Percentiles rank a stretch among this genome's conserved stretches.
Evolutionary conservation across 2,888 invertebrate genomes (phyloP).

Genomic region (Apantesis nais): DNA sequence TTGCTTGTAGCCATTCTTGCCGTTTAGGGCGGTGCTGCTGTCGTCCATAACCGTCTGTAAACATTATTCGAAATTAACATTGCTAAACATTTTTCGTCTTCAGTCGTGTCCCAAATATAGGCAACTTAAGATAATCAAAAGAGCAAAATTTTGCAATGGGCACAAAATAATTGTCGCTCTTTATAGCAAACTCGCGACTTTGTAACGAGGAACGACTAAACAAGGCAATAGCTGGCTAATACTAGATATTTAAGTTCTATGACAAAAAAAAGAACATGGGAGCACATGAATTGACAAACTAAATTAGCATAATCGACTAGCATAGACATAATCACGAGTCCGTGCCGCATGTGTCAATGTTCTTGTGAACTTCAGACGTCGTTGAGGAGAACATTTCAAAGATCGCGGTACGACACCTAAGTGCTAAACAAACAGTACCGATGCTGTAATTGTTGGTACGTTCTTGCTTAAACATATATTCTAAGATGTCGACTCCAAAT

Average conservation of each 20-base stretch:
- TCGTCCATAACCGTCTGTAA: constrained; percentile 88
- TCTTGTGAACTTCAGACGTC: constrained; percentile 14
- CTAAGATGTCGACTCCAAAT: background rate
- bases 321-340: background rate
- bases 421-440: constrained; percentile 38
- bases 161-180: background rate
- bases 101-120: too few relatives aligned
- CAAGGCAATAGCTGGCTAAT: background rate
- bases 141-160: too few relatives aligned
- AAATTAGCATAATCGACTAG: background rate
- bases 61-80: constrained; percentile 18
- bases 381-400: constrained; percentile 17
- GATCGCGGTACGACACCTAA: constrained; percentile 25
- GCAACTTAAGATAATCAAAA: too few relatives aligned
- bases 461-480: constrained; percentile 16
- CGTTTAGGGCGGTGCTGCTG: constrained; percentile 60
- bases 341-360: constrained; percentile 25
- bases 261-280: background rate
- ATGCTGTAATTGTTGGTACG: constrained; percentile 31
- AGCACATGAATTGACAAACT: background rate
- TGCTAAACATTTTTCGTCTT: too few relatives aligned
- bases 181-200: background rate
- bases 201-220: too few relatives aligned
- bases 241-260: background rate
- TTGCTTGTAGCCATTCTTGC: constrained; percentile 78